Percentiles rank a stretch among this genome's conserved stretches.
phyloP scores from a whole-genome alignment of 1,140 invertebrate genomes.

The Plodia interpunctella region DNA sequence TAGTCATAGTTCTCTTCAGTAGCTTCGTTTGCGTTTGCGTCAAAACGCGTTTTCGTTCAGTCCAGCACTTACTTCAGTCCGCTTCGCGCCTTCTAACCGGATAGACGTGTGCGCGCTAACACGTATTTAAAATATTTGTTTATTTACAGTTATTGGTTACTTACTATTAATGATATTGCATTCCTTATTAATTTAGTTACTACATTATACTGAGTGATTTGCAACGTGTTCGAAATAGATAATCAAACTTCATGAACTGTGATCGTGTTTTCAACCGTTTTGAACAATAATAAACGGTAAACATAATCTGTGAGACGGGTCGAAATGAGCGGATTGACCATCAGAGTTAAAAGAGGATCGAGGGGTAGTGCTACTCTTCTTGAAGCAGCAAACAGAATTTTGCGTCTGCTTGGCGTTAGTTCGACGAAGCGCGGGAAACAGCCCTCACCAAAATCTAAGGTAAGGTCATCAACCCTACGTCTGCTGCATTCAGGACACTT shows the following conservation, averaged over 20 bases:
- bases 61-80: constrained; percentile 52
- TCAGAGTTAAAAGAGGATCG: constrained; percentile 75
- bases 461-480: constrained; percentile 56
- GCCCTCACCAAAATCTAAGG: constrained; percentile 71
- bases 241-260: constrained; percentile 61
- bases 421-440: constrained; percentile 74
- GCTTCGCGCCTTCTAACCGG: constrained; percentile 52
- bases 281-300: constrained; percentile 57
- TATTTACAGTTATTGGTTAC: constrained; percentile 23
- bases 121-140: constrained; percentile 20
- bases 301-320: constrained; percentile 58
- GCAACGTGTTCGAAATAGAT: constrained; percentile 21
- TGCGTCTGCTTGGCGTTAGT: constrained; percentile 72
- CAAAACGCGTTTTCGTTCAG: constrained; percentile 35
- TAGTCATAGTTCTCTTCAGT: constrained; percentile 38
- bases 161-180: constrained; percentile 35
- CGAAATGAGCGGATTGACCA: constrained; percentile 76
- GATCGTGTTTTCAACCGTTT: constrained; percentile 60
- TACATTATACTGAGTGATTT: constrained; percentile 25
- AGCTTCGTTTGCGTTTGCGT: constrained; percentile 32
- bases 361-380: constrained; percentile 75
- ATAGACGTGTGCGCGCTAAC: constrained; percentile 46
- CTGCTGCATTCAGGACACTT: constrained; percentile 14
- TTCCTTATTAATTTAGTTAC: constrained; percentile 48
- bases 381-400: constrained; percentile 75